Percentiles rank a stretch among this genome's conserved stretches.
Conservation (phyloP, 1,140 invertebrate genomes). For the Notospermus geniculatus region DNA sequence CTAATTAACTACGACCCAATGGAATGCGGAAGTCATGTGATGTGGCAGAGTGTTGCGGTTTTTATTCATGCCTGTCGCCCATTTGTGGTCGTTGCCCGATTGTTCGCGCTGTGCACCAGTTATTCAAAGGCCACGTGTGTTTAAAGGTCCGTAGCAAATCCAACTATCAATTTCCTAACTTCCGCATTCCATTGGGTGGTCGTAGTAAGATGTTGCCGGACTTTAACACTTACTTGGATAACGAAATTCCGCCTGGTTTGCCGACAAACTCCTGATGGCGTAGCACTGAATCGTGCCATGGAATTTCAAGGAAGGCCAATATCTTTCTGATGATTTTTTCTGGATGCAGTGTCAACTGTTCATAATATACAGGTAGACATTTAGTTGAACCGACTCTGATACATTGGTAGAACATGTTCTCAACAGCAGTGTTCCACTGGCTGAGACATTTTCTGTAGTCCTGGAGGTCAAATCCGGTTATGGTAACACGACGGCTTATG, state of each 20-base stretch:
- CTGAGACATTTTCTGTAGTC: constrained; percentile 90
- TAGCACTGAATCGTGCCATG: constrained; percentile 93
- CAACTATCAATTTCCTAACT: too few species aligned
- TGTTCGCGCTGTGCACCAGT: too few species aligned
- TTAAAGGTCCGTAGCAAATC: too few species aligned
- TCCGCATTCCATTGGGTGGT: too few species aligned
- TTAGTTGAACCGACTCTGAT: constrained; percentile 71
- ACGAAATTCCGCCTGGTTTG: constrained; percentile 84
- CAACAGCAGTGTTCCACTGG: constrained; percentile 95
- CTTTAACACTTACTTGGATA: constrained; percentile 73
- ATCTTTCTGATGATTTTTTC: constrained; percentile 85
- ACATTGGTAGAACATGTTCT: constrained; percentile 93
- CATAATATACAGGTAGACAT: constrained; percentile 92
- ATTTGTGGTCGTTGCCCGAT: too few species aligned
- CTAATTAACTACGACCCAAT: too few species aligned
- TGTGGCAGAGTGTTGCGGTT: too few species aligned
- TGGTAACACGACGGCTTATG: constrained; percentile 95
- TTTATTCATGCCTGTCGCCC: too few species aligned
- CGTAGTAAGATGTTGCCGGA: too few species aligned
- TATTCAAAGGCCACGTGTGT: too few species aligned
- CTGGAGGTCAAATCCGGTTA: constrained; percentile 93
- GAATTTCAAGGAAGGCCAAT: constrained; percentile 84
- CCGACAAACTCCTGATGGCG: constrained; percentile 98
- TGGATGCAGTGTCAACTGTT: constrained; percentile 94
- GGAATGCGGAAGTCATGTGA: too few species aligned